phyloP scores from a whole-genome alignment of 2,888 invertebrate species.

The Noctua pronuba region DNA sequence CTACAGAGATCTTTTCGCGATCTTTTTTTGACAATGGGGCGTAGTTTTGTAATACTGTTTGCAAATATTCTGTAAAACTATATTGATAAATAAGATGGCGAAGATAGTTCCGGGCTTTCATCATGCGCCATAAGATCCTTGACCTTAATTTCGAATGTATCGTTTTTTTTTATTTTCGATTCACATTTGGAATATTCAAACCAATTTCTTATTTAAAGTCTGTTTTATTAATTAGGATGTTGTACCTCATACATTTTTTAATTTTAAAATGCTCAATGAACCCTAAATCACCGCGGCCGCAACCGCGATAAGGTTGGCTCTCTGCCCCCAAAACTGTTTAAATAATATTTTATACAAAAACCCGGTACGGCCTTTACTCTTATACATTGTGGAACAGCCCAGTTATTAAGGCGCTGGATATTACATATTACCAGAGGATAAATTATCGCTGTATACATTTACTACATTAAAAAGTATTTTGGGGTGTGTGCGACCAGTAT shows the following conservation, averaged over 20 bases:
- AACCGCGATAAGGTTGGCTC: constrained; percentile 71
- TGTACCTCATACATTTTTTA: not conserved
- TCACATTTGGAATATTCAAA: not conserved
- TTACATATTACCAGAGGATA: constrained; percentile 62
- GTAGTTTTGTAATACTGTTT: not conserved
- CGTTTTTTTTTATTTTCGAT: not conserved
- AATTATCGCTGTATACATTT: constrained; percentile 56
- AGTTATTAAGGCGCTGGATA: constrained; percentile 66
- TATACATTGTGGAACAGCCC: constrained; percentile 57
- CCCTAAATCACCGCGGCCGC: constrained; percentile 67
- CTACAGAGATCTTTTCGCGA: no score
- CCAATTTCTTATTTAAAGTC: not conserved
- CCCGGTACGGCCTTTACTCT: constrained; percentile 59
- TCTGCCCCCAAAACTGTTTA: constrained; percentile 74
- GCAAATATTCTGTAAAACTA: not conserved
- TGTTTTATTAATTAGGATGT: not conserved
- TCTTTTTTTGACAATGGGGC: no score
- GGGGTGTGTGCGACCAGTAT: constrained; percentile 38
- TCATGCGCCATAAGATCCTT: not conserved
- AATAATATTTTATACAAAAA: constrained; percentile 77
- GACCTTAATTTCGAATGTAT: not conserved
- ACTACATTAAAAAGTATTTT: constrained; percentile 41
- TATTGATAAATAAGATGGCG: not conserved
- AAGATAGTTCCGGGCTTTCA: not conserved
- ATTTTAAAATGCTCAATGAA: constrained; percentile 46